These are phyloP conservation scores for Heterodera filipjevi DNA, from an alignment of 2,888 invertebrate species.

Conservation along the genomic window DNA sequence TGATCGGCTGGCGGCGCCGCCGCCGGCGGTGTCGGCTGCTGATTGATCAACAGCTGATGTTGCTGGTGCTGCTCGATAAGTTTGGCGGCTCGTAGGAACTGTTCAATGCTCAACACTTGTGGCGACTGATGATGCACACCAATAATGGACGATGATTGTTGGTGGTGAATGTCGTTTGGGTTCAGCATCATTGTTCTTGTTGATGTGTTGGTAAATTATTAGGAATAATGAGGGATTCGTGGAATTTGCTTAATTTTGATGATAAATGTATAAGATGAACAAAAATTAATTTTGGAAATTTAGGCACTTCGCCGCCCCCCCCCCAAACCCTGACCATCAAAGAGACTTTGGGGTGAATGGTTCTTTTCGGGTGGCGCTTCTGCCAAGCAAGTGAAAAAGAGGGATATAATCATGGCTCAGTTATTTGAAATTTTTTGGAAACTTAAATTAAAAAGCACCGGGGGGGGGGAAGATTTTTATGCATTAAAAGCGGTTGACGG, in stretches of 20 bases:
- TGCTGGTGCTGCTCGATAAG: constrained; percentile 16
- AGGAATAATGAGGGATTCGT: neutral
- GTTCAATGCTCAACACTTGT: constrained; percentile 18
- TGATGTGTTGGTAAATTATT: neutral
- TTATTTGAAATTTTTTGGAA: neutral
- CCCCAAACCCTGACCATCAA: too few species aligned
- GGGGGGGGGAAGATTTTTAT: neutral
- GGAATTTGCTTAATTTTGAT: neutral
- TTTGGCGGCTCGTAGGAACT: constrained; percentile 23
- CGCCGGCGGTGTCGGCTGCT: neutral
- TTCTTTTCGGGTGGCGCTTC: too few species aligned
- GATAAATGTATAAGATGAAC: too few species aligned
- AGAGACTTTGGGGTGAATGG: too few species aligned
- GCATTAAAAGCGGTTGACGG: neutral
- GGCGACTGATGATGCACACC: constrained; percentile 1
- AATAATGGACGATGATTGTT: neutral
- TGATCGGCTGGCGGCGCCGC: neutral
- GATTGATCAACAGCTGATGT: neutral
- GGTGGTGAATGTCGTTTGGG: neutral
- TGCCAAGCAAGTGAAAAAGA: too few species aligned
- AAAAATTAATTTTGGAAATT: too few species aligned
- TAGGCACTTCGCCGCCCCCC: too few species aligned
- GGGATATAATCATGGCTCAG: too few species aligned
- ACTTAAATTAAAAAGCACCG: neutral
- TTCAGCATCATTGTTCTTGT: neutral